Percentiles rank a stretch among this genome's conserved stretches.
Evolutionary conservation across 2,113 vertebrate species (phyloP).

Genomic region (Condylura cristata): DNA sequence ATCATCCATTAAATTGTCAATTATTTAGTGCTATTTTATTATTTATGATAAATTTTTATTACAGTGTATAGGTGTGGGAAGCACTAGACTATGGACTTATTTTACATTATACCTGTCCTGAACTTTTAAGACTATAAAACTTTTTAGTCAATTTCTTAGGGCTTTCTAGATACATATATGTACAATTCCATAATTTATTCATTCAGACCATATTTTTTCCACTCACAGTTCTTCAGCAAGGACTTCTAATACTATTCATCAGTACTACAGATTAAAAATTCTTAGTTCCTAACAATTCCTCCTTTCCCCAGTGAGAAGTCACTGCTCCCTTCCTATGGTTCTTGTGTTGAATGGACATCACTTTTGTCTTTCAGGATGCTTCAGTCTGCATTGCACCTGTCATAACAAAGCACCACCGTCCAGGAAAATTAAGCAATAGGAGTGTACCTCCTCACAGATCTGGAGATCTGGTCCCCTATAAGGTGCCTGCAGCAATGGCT

Average conservation of each 20-base stretch:
- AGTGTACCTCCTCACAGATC: not conserved
- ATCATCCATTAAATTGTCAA: not conserved
- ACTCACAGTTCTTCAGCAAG: not conserved
- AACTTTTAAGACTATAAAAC: not conserved
- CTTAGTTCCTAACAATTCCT: not conserved
- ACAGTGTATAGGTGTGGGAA: not conserved
- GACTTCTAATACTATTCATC: not conserved
- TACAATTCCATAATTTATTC: not conserved
- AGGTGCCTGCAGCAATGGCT: not conserved
- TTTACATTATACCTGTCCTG: not conserved
- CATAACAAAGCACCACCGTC: not conserved
- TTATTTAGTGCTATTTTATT: slow-evolving; percentile 28
- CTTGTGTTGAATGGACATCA: not conserved
- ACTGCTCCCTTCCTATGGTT: not conserved
- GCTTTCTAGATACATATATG: not conserved
- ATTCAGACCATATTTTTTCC: not conserved
- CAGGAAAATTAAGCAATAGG: not conserved
- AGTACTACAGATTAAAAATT: not conserved
- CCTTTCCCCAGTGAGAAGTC: not conserved
- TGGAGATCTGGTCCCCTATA: not conserved
- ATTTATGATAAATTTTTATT: slow-evolving; percentile 37
- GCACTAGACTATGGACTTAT: not conserved
- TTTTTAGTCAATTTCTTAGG: slow-evolving; percentile 10
- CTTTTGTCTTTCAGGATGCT: not conserved
- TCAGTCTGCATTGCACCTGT: not conserved